A percentile compares a stretch with the other conserved stretches of the same genome.
Evolutionary conservation across 2,797 vertebrate species (phyloP).

Genomic region (Sebastes matsubarae): DNA sequence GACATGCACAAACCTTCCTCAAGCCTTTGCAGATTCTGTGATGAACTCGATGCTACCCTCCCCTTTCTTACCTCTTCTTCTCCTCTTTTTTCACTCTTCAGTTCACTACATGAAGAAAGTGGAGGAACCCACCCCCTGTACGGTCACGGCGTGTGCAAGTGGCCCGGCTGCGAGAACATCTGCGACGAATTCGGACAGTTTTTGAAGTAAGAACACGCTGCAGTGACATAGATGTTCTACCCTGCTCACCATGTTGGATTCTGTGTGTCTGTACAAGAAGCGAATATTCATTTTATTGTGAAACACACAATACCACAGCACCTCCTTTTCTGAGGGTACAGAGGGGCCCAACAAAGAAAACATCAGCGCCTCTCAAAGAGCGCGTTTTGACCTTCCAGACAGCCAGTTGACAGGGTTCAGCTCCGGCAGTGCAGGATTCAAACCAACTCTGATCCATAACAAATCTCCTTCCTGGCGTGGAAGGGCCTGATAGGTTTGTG

Average conservation of each 20-base stretch:
- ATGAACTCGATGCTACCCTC: constrained; percentile 76
- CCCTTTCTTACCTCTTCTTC: neutral
- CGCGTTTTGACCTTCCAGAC: constrained; percentile 58
- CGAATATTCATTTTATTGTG: neutral
- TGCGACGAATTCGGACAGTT: constrained; percentile 99
- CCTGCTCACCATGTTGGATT: neutral
- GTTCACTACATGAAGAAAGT: constrained; percentile 96
- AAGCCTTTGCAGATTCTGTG: constrained; percentile 80
- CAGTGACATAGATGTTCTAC: neutral
- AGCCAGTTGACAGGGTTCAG: constrained; percentile 64
- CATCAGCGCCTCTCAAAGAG: constrained; percentile 47
- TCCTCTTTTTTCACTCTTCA: constrained; percentile 50
- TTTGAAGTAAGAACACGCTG: constrained; percentile 91
- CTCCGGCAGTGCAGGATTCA: constrained; percentile 43
- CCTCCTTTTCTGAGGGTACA: constrained; percentile 13
- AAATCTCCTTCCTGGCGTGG: constrained; percentile 64
- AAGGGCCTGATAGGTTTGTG: constrained; percentile 75
- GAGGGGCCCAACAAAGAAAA: constrained; percentile 40
- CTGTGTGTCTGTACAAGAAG: neutral
- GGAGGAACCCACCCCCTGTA: constrained; percentile 97
- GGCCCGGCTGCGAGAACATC: constrained; percentile 99
- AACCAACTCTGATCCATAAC: constrained; percentile 66
- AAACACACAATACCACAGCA: constrained; percentile 1
- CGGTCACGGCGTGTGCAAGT: constrained; percentile 98
- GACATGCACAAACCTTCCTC: constrained; percentile 83